phyloP scores from a whole-genome alignment of 64 coral and sea anemone genomes.

The Pocillopora damicornis region DNA sequence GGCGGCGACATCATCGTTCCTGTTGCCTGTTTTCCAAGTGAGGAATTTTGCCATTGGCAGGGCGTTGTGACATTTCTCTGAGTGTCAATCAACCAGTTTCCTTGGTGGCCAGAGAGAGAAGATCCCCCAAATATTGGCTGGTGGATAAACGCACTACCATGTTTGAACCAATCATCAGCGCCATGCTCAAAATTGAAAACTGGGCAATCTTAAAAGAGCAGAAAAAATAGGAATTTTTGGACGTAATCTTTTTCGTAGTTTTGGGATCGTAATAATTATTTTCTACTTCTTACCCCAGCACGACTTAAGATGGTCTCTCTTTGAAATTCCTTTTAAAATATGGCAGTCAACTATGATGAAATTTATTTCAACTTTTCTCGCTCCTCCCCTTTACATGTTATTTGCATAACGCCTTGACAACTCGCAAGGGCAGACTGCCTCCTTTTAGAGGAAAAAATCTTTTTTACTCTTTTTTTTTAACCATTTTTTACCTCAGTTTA shows the following conservation, averaged over 20 bases:
- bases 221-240: not conserved
- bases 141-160: constrained; percentile 33
- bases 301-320: too few relatives aligned
- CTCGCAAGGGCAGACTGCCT: too few relatives aligned
- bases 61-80: constrained; percentile 42
- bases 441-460: too few relatives aligned
- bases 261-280: not conserved
- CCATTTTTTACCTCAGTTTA: too few relatives aligned
- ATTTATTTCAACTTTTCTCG: too few relatives aligned
- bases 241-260: not conserved
- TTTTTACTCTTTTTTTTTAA: too few relatives aligned
- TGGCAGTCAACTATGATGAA: too few relatives aligned
- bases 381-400: too few relatives aligned
- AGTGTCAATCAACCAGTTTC: constrained; percentile 49
- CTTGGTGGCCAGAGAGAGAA: constrained; percentile 16
- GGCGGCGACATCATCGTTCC: constrained; percentile 52
- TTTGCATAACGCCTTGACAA: too few relatives aligned
- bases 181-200: constrained; percentile 44
- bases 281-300: not conserved
- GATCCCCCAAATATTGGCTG: constrained; percentile 40
- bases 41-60: constrained; percentile 9
- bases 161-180: constrained; percentile 17
- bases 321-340: too few relatives aligned
- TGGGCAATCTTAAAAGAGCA: constrained; percentile 11
- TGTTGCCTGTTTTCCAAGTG: constrained; percentile 7